Evolutionary conservation across 1,140 invertebrate genomes (phyloP).

Genomic region (Planococcus citri): DNA sequence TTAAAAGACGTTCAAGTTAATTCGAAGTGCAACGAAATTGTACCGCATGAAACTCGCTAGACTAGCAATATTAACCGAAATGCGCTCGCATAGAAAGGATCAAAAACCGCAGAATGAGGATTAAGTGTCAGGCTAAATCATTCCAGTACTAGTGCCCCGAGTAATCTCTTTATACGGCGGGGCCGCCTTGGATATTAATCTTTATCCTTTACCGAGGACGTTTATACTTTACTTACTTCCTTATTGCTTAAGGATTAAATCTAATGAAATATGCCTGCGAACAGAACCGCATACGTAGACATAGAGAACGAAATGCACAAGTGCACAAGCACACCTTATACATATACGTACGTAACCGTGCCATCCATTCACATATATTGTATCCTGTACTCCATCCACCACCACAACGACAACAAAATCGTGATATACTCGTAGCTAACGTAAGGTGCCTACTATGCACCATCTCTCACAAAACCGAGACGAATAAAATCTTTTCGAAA

Average conservation of each 20-base stretch:
- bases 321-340: too few relatives aligned
- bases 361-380: too few relatives aligned
- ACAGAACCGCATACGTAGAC: background rate
- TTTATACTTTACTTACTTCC: slow-evolving; percentile 7
- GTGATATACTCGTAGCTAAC: too few relatives aligned
- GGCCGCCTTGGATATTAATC: background rate
- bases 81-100: background rate
- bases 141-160: background rate
- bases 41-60: background rate
- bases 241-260: slow-evolving; percentile 1
- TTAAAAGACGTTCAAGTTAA: background rate
- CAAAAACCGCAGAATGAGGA: background rate
- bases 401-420: too few relatives aligned
- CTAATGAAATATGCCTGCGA: background rate
- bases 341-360: too few relatives aligned
- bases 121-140: slow-evolving; percentile 6
- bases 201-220: background rate
- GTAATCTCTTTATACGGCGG: background rate
- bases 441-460: too few relatives aligned
- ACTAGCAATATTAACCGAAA: slow-evolving; percentile 2
- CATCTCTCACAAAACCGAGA: too few relatives aligned
- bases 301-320: too few relatives aligned
- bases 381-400: too few relatives aligned
- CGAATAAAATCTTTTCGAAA: too few relatives aligned
- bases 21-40: slow-evolving; percentile 2